Base-by-base conservation (phyloP, 2,113 vertebrate genomes). In the Cololabis saira region DNA sequence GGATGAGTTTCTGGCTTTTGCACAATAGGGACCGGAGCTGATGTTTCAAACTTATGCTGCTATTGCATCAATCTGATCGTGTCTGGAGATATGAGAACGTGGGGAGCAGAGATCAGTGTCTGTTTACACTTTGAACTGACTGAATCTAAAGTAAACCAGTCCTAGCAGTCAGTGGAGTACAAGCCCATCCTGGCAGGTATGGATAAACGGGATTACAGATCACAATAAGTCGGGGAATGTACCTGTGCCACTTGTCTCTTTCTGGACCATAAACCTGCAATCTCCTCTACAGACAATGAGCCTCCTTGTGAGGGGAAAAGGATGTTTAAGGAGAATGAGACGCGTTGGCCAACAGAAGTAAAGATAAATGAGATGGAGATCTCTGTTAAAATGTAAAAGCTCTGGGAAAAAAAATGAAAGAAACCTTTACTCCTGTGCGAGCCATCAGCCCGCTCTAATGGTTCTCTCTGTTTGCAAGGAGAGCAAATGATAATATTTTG, bases 191-290 rank as follows among this genome's bases (percentile, higher is more conserved):
- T 24, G 50, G 67, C 65, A 83, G 81, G 75, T 53, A 71, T 58
- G 65, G 61, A 78, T 47, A 41, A 78, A 75, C 64, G 75, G 66
- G 82, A 81, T 83, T 80, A 74, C 22, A 3, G 62, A 43, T 75
- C 69, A 63, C 80, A 79, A 70, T 82, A 82, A 78, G 61, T 74
- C 68, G 43, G 67, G 73, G 73, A 84, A 80, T 84, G 78, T 64
- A 68, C 64, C 78, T 81, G 80, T 85, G 81, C 85, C 86, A 90
- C 86, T 90, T 90, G 80, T 69, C 54, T 81, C 70, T 71, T 61
- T 30, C 60, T 56, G 70, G 63, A 69, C 70, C 78, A 84, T 86
- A 86, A 91, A 91, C 30, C 62, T 69, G 71, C 48, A 53, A 30
- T 55, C 66, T 76, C 67, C 78, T 80, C 71, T 12, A 47, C 30